Evolutionary conservation across 2,797 vertebrate genomes (phyloP).

Genomic region (Stomatorhinus walkeri): DNA sequence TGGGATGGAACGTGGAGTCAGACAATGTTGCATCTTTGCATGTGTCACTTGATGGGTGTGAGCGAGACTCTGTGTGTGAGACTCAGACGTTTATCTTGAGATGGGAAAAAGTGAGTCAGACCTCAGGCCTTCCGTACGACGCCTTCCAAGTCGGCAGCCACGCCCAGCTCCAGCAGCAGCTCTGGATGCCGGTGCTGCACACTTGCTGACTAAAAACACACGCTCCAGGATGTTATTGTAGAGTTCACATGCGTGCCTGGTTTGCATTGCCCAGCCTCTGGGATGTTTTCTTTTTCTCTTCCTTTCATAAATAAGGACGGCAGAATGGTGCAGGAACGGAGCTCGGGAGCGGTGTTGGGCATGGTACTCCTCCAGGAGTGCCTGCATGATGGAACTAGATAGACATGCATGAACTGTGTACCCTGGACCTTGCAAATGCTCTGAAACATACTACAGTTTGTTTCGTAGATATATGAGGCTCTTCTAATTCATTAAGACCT

Average conservation of each 20-base stretch:
- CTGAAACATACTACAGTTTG: neutral
- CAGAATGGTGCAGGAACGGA: constrained; percentile 46
- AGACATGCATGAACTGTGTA: neutral
- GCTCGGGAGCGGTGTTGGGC: constrained; percentile 43
- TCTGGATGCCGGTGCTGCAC: constrained; percentile 39
- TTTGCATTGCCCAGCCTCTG: constrained; percentile 39
- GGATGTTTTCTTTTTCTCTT: constrained; percentile 40
- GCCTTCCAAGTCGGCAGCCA: neutral
- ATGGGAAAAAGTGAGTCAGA: constrained; percentile 25
- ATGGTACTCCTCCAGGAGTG: constrained; percentile 29
- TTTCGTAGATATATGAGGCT: neutral
- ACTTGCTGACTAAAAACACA: constrained; percentile 48
- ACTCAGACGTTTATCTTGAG: constrained; percentile 38
- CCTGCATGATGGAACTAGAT: neutral
- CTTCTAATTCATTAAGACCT: neutral
- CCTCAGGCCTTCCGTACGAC: neutral
- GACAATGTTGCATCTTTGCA: neutral
- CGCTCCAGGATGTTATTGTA: constrained; percentile 55
- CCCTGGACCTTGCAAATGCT: neutral
- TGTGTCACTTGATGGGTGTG: neutral
- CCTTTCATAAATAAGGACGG: constrained; percentile 48
- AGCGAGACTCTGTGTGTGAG: neutral
- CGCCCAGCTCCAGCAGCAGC: neutral
- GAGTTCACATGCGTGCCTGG: constrained; percentile 45
- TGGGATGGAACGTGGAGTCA: neutral